A percentile compares a stretch with the other conserved stretches of the same genome.
phyloP scores from a whole-genome alignment of 2,888 invertebrate species.

The Drosophila atroscutellata region DNA sequence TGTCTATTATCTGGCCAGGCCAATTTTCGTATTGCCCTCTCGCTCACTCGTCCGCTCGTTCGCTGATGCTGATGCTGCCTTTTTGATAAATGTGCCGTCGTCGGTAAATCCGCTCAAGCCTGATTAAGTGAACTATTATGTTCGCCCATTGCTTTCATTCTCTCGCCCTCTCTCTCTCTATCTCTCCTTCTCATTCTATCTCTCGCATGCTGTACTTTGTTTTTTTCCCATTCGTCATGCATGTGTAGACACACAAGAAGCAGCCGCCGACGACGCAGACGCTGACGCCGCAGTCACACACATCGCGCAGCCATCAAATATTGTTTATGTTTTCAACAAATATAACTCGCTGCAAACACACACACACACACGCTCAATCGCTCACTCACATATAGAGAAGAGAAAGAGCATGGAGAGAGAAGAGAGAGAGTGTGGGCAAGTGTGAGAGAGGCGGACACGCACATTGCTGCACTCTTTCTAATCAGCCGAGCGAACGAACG shows the following conservation, averaged over 20 bases:
- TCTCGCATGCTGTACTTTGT: constrained; percentile 16
- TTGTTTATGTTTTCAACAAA: constrained; percentile 77
- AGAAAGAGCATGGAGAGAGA: constrained; percentile 3
- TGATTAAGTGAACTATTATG: constrained; percentile 79
- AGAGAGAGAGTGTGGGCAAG: not conserved
- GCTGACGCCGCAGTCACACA: constrained; percentile 39
- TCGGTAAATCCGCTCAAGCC: constrained; percentile 73
- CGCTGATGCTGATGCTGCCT: constrained; percentile 43
- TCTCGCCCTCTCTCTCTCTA: not conserved
- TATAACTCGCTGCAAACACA: constrained; percentile 39
- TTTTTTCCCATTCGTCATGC: constrained; percentile 68
- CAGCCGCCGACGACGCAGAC: constrained; percentile 39
- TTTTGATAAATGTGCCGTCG: constrained; percentile 63
- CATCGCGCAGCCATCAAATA: constrained; percentile 65
- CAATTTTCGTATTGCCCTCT: constrained; percentile 50
- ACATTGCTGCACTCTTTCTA: constrained; percentile 75
- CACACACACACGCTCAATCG: constrained; percentile 19
- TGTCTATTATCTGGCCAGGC: constrained; percentile 71
- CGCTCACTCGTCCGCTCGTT: constrained; percentile 6
- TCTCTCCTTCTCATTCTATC: not conserved
- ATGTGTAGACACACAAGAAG: constrained; percentile 74
- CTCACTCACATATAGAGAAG: constrained; percentile 5
- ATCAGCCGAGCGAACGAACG: constrained; percentile 70
- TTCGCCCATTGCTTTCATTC: constrained; percentile 28
- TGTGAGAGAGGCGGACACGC: constrained; percentile 43